Percentiles rank a stretch among this genome's conserved stretches.
Evolutionary conservation across 2,888 invertebrate genomes (phyloP).

Genomic region (Lacanobia oleracea): DNA sequence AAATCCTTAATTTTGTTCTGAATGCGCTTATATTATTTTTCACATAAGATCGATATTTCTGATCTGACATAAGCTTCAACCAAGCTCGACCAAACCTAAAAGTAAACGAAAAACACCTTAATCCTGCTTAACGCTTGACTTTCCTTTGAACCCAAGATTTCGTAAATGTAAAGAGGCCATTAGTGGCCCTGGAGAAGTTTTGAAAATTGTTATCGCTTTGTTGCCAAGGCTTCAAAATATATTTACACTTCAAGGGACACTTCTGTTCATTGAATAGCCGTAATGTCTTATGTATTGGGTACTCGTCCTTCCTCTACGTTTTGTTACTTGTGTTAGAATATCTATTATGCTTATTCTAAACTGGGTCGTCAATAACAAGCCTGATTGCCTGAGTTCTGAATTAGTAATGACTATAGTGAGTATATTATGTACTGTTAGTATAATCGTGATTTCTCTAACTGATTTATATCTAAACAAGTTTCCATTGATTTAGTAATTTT

Average conservation of each 20-base stretch:
- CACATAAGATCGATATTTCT: background rate
- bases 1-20: background rate
- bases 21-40: background rate
- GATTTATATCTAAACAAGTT: constrained; percentile 44
- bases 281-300: constrained; percentile 44
- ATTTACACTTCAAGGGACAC: constrained; percentile 40
- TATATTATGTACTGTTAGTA: constrained; percentile 7
- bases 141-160: constrained; percentile 45
- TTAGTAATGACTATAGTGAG: constrained; percentile 26
- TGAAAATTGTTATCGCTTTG: constrained; percentile 33
- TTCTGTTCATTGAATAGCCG: constrained; percentile 51
- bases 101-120: constrained; percentile 28
- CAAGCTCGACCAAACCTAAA: constrained; percentile 2
- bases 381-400: constrained; percentile 28
- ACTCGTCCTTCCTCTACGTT: constrained; percentile 24
- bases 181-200: constrained; percentile 23
- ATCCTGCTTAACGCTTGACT: constrained; percentile 37
- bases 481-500: constrained; percentile 49
- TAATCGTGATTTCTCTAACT: constrained; percentile 46
- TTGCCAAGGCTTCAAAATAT: constrained; percentile 38
- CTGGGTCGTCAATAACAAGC: constrained; percentile 15
- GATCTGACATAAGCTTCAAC: constrained; percentile 16
- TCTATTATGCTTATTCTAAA: constrained; percentile 28
- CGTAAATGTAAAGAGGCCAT: constrained; percentile 24
- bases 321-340: constrained; percentile 11